Percentiles rank a stretch among this genome's conserved stretches.
These are phyloP conservation scores for Chiroxiphia lanceolata DNA, from an alignment of 2,797 vertebrate species.

Conservation along the genomic window DNA sequence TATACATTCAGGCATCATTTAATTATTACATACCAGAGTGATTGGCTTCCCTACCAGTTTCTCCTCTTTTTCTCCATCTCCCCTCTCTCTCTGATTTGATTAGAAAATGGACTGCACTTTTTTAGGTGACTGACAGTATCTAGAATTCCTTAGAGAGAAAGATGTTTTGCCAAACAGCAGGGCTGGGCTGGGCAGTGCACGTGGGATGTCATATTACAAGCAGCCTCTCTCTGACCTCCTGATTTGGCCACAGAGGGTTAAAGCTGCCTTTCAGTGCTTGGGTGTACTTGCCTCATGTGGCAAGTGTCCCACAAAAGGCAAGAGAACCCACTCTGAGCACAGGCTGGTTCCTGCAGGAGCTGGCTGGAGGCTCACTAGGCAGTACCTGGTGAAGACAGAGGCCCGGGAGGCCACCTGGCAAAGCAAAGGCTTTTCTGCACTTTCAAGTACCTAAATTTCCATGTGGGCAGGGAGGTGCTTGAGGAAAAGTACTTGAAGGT, in stretches of 20 bases:
- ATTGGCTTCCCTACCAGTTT: background rate
- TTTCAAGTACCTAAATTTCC: background rate
- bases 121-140: background rate
- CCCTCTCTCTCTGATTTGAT: background rate
- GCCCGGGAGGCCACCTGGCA: background rate
- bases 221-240: constrained; percentile 34
- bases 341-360: constrained; percentile 44
- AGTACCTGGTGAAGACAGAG: background rate
- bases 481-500: background rate
- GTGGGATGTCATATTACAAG: background rate
- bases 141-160: background rate
- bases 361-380: background rate
- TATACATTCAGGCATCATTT: background rate
- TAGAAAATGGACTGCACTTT: background rate
- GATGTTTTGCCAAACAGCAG: background rate
- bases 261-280: constrained; percentile 41
- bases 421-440: background rate
- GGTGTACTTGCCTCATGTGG: background rate
- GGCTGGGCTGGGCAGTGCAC: background rate
- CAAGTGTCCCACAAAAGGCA: constrained; percentile 48
- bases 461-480: background rate
- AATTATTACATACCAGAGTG: constrained; percentile 19
- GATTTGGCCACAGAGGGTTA: constrained; percentile 34
- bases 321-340: background rate
- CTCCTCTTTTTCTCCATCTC: background rate